Base-by-base conservation (phyloP, 2,888 invertebrate genomes). In the Melangyna quadrimaculata region DNA sequence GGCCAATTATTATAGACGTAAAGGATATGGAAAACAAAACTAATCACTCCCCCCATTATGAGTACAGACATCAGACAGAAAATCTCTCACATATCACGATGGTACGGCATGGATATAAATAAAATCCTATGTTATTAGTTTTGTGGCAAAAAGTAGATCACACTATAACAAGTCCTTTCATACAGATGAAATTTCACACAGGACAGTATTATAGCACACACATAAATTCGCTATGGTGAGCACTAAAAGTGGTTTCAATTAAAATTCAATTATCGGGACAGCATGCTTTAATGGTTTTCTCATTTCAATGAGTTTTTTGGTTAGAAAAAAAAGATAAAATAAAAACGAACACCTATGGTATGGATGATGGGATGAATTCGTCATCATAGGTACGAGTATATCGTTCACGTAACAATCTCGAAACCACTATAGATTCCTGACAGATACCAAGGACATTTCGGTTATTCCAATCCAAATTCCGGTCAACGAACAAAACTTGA, bases 401-500 rank as follows among this genome's bases (percentile, higher is more conserved):
- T 63, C 45, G 80, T 55, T 53, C 45, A 71, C 77, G 48, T 59
- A 71, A 51, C 65, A 67, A 51, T 78, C 67, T 78, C n/a, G 12
- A 45, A 82, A 67, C 80, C 80, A 65, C 55, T 22, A 22, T 57
- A 73, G 72, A 73, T 69, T 73, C 59, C 69, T 63, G 69, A 45
- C 61, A 69, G 53, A 73, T 73, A 69, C 73, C 82, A 83, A 78
- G 73, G 82, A 73, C 69, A 73, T 73, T 29, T 65, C 17, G 82
- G 78, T 73, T 73, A 82, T 78, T 77, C 35, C 71, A 40, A 65
- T 77, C 53, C 71, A n/a, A 67, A 81, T 81, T 81, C 59, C 78
- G 81, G 77, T 81, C 78, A 67, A 59, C 65, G 71, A 27, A 77
- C 77, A 72, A 65, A 59, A 81, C 77, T 77, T 72, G 77, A 81